Evolutionary conservation across 2,888 invertebrate genomes (phyloP).

Genomic region (Drosophila basisetae): DNA sequence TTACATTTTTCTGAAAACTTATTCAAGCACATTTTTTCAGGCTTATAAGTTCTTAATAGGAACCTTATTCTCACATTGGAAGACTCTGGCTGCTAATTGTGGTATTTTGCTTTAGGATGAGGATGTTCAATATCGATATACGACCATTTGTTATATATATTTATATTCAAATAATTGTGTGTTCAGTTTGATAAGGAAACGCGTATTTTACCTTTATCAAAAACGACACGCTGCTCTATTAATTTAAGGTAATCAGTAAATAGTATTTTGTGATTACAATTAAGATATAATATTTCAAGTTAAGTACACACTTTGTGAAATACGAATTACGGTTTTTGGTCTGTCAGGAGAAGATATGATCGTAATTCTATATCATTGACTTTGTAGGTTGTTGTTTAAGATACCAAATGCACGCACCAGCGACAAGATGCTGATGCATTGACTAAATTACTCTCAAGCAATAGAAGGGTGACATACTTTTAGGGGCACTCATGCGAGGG

Average conservation of each 20-base stretch:
- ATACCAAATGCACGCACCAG: background rate
- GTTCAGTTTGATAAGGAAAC: too few relatives aligned
- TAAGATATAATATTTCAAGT: background rate
- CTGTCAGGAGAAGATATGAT: background rate
- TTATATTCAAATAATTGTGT: too few relatives aligned
- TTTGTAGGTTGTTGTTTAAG: background rate
- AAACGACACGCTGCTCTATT: background rate
- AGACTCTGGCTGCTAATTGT: background rate
- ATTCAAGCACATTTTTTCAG: background rate
- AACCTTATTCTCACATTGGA: background rate
- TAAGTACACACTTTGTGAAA: background rate
- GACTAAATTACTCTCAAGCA: background rate
- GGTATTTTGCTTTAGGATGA: too few relatives aligned
- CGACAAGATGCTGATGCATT: background rate
- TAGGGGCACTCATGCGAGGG: background rate
- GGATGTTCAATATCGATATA: background rate
- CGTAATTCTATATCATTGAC: background rate
- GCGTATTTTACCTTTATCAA: background rate
- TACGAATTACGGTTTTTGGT: background rate
- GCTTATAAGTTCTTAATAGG: rapidly evolving
- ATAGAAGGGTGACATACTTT: background rate
- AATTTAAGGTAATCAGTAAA: background rate
- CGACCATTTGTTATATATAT: background rate
- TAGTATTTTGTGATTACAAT: too few relatives aligned
- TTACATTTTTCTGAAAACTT: background rate